Evolutionary conservation across 2,797 vertebrate species (phyloP), one percentile per base, ranked within the genome.

Genomic region (Oophaga sylvatica): DNA sequence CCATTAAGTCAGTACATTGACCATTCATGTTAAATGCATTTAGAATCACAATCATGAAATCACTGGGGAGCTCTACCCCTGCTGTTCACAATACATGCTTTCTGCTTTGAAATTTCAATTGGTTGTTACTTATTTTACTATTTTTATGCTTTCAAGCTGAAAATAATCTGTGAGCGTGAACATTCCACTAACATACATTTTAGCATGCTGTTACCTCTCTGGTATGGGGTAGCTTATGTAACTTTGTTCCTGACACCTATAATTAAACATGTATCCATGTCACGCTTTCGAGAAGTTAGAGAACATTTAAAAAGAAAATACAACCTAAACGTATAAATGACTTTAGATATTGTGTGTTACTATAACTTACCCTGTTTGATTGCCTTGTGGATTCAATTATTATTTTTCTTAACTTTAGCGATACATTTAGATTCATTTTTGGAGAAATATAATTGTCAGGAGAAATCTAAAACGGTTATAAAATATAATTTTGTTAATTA

Each of bases 1-100:
- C 76, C 15, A 84, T 88, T 88, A 84, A 88, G 63, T 88, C 31
- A 84, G 67, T 35, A 70, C 53, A 83, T 87, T 88, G 62, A 77
- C 73, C 81, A 62, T 84, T 62, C 41, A 73, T 67, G 31, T 73
- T 81, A 48, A 31, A 71, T 80, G 82, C 57, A 88, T 79, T 84
- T 73, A 88, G 81, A 84, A 71, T 77, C 41, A 88, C 81, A 88
- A 84, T 88, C 60, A 83, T 53, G 41, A 80, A 60, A 65, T 70
- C 87, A 20, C 65, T 79, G 20, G 87, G 87, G 56, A 73, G 45
- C 76, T n/a, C 22, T 70, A 15, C 68, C 53, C 82, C 87, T 68
- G 87, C 68, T 84, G 87, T 31, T 84, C 12, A 16, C 62, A 77
- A 73, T 63, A 84, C 79, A 87, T 83, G 62, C 63, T 62, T 76